These are phyloP conservation scores for Calliopsis andreniformis DNA, from an alignment of 1,140 invertebrate species.

Conservation along the genomic window DNA sequence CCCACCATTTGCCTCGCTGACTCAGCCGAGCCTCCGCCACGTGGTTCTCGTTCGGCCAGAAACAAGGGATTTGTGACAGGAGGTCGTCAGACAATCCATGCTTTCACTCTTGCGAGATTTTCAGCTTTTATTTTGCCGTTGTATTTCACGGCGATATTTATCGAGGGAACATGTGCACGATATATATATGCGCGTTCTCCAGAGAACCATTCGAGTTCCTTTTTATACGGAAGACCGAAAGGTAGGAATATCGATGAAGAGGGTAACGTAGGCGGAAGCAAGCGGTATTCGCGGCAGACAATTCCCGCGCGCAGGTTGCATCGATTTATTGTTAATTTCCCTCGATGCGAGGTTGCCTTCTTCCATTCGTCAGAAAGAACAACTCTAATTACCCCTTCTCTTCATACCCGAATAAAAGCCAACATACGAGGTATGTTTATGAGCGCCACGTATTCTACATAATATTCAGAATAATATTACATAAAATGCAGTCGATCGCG, in stretches of 20 bases:
- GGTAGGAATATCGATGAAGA: slow-evolving; percentile 61
- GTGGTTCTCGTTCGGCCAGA: slow-evolving; percentile 35
- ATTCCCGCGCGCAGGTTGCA: slow-evolving; percentile 28
- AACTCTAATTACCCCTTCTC: not conserved
- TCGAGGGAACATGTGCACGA: slow-evolving; percentile 34
- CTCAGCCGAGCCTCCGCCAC: slow-evolving; percentile 46
- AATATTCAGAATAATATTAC: not conserved
- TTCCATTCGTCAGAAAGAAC: not conserved
- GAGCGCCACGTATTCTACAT: not conserved
- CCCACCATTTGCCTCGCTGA: slow-evolving; percentile 64
- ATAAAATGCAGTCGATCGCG: not conserved
- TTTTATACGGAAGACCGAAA: slow-evolving; percentile 54
- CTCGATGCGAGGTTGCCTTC: not conserved
- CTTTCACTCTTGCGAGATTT: slow-evolving; percentile 27
- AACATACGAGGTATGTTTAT: not conserved
- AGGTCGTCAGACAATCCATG: slow-evolving; percentile 3
- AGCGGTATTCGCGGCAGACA: slow-evolving; percentile 11
- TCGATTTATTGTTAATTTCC: slow-evolving; percentile 41
- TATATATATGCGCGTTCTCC: slow-evolving; percentile 34
- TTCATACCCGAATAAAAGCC: not conserved
- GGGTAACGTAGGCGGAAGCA: slow-evolving; percentile 38
- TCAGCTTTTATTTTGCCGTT: slow-evolving; percentile 8
- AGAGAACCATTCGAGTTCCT: slow-evolving; percentile 37
- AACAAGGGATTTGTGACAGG: not conserved
- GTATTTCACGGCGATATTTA: slow-evolving; percentile 49